A percentile compares a stretch with the other conserved stretches of the same genome.
Evolutionary conservation across 2,797 vertebrate species (phyloP).

Genomic region (Numenius phaeopus): DNA sequence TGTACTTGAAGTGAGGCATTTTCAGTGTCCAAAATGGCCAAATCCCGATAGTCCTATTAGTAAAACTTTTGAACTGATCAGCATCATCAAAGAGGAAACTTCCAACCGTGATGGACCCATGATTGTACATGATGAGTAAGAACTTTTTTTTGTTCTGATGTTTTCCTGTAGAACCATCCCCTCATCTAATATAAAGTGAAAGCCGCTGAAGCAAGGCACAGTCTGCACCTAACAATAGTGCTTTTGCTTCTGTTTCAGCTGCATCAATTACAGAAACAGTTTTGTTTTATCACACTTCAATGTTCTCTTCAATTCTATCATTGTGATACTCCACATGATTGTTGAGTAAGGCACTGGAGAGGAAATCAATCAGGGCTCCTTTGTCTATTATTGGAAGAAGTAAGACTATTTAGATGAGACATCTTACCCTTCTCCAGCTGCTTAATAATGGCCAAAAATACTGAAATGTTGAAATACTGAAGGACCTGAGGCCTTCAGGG

Average conservation of each 20-base stretch:
- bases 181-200: background rate
- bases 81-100: slow-evolving; percentile 87
- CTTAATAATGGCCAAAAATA: background rate
- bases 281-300: background rate
- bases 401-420: background rate
- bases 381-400: background rate
- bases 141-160: background rate
- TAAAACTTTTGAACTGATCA: slow-evolving; percentile 92
- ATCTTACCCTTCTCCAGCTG: background rate
- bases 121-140: slow-evolving; percentile 94
- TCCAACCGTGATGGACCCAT: slow-evolving; percentile 86
- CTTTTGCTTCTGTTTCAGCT: background rate
- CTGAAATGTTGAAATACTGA: background rate
- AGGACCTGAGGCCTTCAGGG: background rate
- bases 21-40: slow-evolving; percentile 91
- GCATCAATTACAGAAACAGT: background rate
- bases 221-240: background rate
- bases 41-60: slow-evolving; percentile 95
- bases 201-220: background rate
- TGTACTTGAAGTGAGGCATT: slow-evolving; percentile 93
- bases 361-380: background rate
- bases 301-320: background rate
- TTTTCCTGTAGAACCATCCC: background rate
- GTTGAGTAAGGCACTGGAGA: background rate
- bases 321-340: background rate